These are phyloP conservation scores for Mesocricetus auratus DNA, from an alignment of 2,113 vertebrate species.

Conservation along the genomic window DNA sequence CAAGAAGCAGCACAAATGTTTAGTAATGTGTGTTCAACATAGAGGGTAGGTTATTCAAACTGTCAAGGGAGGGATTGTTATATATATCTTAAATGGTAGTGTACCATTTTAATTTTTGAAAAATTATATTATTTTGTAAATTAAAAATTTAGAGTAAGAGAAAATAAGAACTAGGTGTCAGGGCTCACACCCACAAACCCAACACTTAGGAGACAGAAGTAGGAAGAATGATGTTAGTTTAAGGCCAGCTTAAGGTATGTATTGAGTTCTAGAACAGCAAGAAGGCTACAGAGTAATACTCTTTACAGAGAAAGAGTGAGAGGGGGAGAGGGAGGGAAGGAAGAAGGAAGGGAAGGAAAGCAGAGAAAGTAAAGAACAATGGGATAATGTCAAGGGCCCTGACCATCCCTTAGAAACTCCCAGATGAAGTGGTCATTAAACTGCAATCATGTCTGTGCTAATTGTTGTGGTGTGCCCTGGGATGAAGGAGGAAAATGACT, in stretches of 20 bases:
- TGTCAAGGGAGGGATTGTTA: neutral
- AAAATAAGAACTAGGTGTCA: slow-evolving; percentile 24
- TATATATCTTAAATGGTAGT: neutral
- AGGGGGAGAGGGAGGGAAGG: neutral
- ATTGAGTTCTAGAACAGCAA: neutral
- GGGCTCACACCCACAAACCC: neutral
- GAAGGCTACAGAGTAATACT: neutral
- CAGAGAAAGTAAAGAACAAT: neutral
- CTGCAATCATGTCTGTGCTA: neutral
- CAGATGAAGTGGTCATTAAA: neutral
- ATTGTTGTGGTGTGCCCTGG: neutral
- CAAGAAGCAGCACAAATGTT: neutral
- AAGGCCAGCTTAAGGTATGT: neutral
- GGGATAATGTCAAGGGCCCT: neutral
- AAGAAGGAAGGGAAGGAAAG: neutral
- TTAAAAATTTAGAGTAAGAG: neutral
- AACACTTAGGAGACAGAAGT: neutral
- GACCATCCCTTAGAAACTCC: neutral
- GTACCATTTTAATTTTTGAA: neutral
- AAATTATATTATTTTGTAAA: neutral
- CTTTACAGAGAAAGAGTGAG: neutral
- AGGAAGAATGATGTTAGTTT: neutral
- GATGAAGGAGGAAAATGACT: neutral
- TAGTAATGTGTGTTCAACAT: neutral
- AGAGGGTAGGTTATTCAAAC: neutral